phyloP scores from a whole-genome alignment of 2,113 vertebrate species.

The Hippocampus comes region DNA sequence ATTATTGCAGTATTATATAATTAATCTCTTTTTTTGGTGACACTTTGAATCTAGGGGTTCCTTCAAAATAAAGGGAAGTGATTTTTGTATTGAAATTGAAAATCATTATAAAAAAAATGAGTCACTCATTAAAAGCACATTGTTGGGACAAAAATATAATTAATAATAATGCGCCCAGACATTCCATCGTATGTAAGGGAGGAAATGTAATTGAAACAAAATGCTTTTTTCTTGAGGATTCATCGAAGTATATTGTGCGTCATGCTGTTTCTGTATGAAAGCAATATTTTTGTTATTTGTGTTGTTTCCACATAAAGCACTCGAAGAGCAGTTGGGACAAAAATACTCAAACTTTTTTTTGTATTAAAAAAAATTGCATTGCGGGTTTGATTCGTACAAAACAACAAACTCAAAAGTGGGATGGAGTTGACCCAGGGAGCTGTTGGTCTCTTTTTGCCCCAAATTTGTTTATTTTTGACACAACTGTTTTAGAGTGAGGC shows the following conservation, averaged over 20 bases:
- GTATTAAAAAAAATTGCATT: too few relatives aligned
- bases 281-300: conserved; percentile 60
- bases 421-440: too few relatives aligned
- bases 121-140: conserved; percentile 69
- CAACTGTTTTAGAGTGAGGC: too few relatives aligned
- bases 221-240: conserved; percentile 49
- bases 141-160: conserved; percentile 57
- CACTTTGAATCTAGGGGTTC: conserved; percentile 36
- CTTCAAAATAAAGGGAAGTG: conserved; percentile 35
- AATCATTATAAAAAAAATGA: conserved; percentile 33
- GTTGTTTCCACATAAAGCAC: conserved; percentile 24
- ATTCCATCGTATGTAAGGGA: conserved; percentile 66
- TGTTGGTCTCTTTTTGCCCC: too few relatives aligned
- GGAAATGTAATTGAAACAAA: conserved; percentile 59
- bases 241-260: conserved; percentile 56
- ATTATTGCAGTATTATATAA: conserved; percentile 61
- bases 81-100: conserved; percentile 59
- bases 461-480: too few relatives aligned
- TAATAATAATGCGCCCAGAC: conserved; percentile 45
- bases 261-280: conserved; percentile 64
- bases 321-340: too few relatives aligned
- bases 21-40: conserved; percentile 41
- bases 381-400: too few relatives aligned
- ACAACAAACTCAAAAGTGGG: too few relatives aligned
- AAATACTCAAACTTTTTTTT: too few relatives aligned